Evolutionary conservation across 2,888 invertebrate species (phyloP), one percentile per base, ranked within the genome.

Genomic region (Bugula neritina): DNA sequence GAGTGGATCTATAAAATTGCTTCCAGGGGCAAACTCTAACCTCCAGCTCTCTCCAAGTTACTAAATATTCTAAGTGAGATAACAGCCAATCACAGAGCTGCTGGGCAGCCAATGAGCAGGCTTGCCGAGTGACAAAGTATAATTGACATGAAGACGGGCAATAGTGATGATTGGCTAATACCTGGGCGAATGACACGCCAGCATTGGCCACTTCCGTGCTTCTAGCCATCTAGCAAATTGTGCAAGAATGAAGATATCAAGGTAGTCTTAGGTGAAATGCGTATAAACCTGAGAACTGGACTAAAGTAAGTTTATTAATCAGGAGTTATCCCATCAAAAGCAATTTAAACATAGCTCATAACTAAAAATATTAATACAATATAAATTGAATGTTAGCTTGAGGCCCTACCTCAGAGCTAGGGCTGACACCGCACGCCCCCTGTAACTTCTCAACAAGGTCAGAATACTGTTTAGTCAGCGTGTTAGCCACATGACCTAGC

Each of bases 401-500:
- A n/a, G n/a, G n/a, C n/a, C n/a, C n/a, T 76, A 86, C 91, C 80
- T 97, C 95, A 0, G 90, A 90, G 79, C 92, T 94, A n/a, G 92
- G 90, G 17, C 94, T 91, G 31, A 92, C 90, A 25, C 91, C 91
- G n/a, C 93, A 90, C 0, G 97, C 97, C 0, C 96, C 94, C 17
- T 91, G 89, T 21, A 93, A 91, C 84, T 97, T 95, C 74, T 89
- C 89, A 0, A 95, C 92, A 21, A 98, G 86, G 77, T 90, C 90
- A 23, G 90, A 90, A 85, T 94, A 97, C 79, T 91, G 90, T 78
- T 91, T 90, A 0, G 94, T 91, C 85, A 95, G 88, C 79, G 92
- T 92, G 72, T 92, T 91, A 2, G 93, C 93, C 27, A 96, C 86
- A 54, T 90, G 89, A 1, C 95, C 94, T 29, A 97, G 86, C 52